Evolutionary conservation across 1,140 invertebrate species (phyloP).

Genomic region (Sipha flava): DNA sequence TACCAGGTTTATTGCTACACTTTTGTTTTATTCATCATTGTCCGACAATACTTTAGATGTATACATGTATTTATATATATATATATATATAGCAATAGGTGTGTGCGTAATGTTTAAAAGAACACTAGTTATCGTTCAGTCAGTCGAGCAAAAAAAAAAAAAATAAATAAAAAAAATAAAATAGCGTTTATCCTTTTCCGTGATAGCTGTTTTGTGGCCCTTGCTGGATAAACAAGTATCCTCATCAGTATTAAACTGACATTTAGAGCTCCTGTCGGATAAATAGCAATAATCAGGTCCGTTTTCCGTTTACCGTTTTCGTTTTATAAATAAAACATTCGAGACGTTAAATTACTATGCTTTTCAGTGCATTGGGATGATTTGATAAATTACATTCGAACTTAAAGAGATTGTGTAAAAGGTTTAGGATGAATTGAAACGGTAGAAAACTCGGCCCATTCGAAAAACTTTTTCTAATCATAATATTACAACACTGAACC

Average conservation of each 20-base stretch:
- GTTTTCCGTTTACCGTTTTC: background rate
- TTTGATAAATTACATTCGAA: background rate
- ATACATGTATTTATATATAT: background rate
- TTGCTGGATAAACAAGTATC: background rate
- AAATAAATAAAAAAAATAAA: background rate
- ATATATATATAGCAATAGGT: background rate
- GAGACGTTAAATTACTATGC: no score
- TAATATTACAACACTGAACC: no score
- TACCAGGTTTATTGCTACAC: background rate
- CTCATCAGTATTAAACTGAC: constrained; percentile 8
- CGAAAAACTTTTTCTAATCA: no score
- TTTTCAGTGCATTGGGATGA: background rate
- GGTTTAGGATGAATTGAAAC: no score
- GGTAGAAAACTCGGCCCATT: no score
- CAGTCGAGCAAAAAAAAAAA: background rate
- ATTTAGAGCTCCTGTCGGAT: background rate
- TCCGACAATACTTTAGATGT: background rate
- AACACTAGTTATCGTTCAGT: background rate
- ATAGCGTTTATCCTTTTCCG: background rate
- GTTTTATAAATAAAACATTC: constrained; percentile 1
- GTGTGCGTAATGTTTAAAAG: constrained; percentile 33
- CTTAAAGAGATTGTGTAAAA: no score
- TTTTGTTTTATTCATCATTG: constrained; percentile 16
- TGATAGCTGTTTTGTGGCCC: background rate
- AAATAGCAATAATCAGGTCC: background rate